These are phyloP conservation scores for Aphelenchoides besseyi DNA, from an alignment of 1,140 invertebrate genomes.

Conservation along the genomic window DNA sequence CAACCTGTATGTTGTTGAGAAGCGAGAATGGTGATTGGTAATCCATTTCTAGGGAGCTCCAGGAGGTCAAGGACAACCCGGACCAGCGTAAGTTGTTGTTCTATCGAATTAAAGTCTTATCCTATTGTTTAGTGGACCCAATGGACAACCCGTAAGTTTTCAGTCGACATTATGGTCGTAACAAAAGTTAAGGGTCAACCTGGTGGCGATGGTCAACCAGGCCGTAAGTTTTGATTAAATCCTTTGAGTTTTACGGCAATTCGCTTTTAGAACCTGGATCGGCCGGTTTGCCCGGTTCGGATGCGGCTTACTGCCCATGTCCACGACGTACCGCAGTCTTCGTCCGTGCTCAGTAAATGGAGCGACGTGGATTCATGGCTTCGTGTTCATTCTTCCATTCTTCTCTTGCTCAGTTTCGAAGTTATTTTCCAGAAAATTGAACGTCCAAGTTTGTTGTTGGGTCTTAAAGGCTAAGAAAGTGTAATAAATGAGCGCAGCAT, in stretches of 20 bases:
- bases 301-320: slow-evolving; percentile 20
- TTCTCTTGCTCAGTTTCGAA: slow-evolving; percentile 1
- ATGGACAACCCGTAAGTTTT: slow-evolving; percentile 11
- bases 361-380: neutral
- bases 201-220: neutral
- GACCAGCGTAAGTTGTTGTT: too few relatives aligned
- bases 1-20: too few relatives aligned
- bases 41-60: too few relatives aligned
- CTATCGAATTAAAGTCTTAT: neutral
- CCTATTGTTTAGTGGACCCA: slow-evolving; percentile 9
- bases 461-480: too few relatives aligned
- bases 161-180: too few relatives aligned
- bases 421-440: too few relatives aligned
- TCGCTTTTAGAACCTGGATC: slow-evolving; percentile 21
- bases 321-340: slow-evolving; percentile 17
- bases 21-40: too few relatives aligned
- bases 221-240: neutral
- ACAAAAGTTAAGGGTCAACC: too few relatives aligned
- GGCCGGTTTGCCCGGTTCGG: slow-evolving; percentile 31
- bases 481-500: too few relatives aligned
- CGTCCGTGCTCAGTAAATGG: neutral
- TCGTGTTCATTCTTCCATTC: neutral
- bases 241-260: neutral
- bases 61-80: too few relatives aligned
- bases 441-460: too few relatives aligned